phyloP scores from a whole-genome alignment of 2,888 invertebrate genomes.

The Cephus pulcher region DNA sequence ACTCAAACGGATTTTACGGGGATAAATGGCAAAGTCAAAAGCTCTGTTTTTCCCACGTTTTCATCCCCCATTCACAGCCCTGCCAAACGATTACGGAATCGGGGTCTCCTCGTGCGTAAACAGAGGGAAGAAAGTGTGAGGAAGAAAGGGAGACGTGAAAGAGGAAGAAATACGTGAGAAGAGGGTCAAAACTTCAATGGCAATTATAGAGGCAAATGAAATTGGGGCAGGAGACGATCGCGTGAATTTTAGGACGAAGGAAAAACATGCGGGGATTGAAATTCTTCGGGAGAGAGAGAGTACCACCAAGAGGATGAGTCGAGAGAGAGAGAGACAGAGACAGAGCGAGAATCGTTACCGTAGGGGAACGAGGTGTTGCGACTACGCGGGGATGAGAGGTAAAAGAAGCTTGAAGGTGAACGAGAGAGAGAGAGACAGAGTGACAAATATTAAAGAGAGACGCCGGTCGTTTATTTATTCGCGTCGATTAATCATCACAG shows the following conservation, averaged over 20 bases:
- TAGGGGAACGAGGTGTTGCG: too few relatives aligned
- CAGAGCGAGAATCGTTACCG: neutral
- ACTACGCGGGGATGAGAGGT: too few relatives aligned
- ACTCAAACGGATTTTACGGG: constrained; percentile 23
- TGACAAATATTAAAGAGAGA: too few relatives aligned
- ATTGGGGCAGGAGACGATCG: too few relatives aligned
- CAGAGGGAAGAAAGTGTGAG: neutral
- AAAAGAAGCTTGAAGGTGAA: neutral
- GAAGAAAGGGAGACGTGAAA: neutral
- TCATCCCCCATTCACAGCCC: neutral
- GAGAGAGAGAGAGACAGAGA: constrained; percentile 3
- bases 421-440: constrained; percentile 9
- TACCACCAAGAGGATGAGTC: neutral
- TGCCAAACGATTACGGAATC: neutral
- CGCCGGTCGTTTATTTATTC: too few relatives aligned
- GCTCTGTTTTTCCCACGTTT: constrained; percentile 31
- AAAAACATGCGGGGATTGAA: too few relatives aligned
- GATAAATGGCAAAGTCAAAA: constrained; percentile 38
- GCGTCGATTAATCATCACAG: too few relatives aligned
- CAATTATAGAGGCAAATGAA: too few relatives aligned
- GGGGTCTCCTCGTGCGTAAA: neutral
- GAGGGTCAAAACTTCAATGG: neutral
- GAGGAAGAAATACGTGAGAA: neutral
- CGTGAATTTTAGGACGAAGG: too few relatives aligned
- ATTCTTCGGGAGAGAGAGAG: too few relatives aligned